phyloP scores from a whole-genome alignment of 1,140 invertebrate genomes.

The Coptotermes formosanus region DNA sequence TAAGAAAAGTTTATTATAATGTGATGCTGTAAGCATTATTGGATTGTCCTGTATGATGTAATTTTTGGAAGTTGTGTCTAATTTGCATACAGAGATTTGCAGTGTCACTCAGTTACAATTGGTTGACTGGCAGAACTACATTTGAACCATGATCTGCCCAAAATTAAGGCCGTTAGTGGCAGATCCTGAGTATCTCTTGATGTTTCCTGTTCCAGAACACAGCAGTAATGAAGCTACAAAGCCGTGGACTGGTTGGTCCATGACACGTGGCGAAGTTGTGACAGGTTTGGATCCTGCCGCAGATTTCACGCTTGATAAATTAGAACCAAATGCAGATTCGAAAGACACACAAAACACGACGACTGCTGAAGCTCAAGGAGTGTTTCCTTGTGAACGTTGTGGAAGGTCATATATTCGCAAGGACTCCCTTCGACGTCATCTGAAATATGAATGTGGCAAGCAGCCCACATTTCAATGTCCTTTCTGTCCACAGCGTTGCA shows the following conservation, averaged over 20 bases:
- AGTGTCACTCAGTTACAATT: no score
- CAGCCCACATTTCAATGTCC: conserved; percentile 66
- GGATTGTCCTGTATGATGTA: no score
- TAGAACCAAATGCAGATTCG: background rate
- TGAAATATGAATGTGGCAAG: conserved; percentile 66
- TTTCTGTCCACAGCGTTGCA: conserved; percentile 55
- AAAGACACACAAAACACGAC: background rate
- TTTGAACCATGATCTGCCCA: background rate
- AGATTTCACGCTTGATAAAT: background rate
- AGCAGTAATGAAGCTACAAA: background rate
- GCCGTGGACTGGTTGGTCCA: background rate
- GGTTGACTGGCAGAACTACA: no score
- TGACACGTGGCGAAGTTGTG: conserved; percentile 6
- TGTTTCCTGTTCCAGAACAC: background rate
- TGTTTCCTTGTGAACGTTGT: conserved; percentile 60
- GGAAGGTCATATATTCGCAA: conserved; percentile 64
- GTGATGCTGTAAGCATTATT: no score
- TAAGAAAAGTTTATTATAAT: no score
- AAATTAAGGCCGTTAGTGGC: background rate
- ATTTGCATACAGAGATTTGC: no score
- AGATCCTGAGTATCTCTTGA: background rate
- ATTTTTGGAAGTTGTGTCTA: no score
- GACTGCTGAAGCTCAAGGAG: conserved; percentile 40
- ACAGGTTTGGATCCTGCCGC: background rate
- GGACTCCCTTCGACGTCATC: conserved; percentile 62